Percentiles rank a stretch among this genome's conserved stretches.
phyloP scores from a whole-genome alignment of 2,113 vertebrate species.

The Sardina pilchardus region DNA sequence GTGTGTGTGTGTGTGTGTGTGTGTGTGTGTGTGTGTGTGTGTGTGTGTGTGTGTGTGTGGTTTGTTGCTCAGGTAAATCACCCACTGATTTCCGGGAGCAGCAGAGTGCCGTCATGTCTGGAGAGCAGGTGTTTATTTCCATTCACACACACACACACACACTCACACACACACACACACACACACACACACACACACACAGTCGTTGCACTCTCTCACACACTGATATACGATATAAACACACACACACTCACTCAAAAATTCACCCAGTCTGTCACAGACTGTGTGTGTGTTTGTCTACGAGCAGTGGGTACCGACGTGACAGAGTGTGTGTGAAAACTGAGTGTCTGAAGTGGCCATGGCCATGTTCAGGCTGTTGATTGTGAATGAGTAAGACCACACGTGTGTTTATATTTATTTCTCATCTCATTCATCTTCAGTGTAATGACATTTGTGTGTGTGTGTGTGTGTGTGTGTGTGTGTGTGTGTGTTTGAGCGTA shows the following conservation, averaged over 20 bases:
- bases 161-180: background rate
- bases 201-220: background rate
- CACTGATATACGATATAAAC: background rate
- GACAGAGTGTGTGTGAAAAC: background rate
- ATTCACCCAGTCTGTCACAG: background rate
- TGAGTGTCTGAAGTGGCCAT: background rate
- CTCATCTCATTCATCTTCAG: background rate
- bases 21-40: constrained; percentile 30
- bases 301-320: too few species aligned
- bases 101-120: constrained; percentile 32
- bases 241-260: background rate
- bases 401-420: background rate
- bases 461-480: background rate
- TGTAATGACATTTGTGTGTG: background rate
- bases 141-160: background rate
- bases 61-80: constrained; percentile 38
- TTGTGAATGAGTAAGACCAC: background rate
- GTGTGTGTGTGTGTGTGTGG: constrained; percentile 18
- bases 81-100: constrained; percentile 11
- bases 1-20: constrained; percentile 11
- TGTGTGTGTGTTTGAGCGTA: background rate
- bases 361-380: background rate
- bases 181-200: background rate
- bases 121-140: constrained; percentile 28
- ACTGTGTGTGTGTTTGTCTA: background rate